Evolutionary conservation across 1,140 invertebrate species (phyloP).

Genomic region (Diorhabda sublineata): DNA sequence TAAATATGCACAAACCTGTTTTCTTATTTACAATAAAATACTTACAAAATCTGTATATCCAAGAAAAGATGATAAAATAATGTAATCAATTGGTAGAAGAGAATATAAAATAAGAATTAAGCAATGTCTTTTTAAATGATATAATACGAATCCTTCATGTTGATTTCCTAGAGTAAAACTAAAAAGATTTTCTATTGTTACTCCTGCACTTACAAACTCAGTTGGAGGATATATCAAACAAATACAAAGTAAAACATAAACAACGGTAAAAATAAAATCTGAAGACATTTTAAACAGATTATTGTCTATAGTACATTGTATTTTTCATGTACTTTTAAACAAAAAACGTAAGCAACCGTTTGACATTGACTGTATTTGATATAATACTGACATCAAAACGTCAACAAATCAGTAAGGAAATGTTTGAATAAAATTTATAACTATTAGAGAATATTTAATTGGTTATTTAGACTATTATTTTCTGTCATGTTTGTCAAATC

Average conservation of each 20-base stretch:
- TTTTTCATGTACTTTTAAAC: no score
- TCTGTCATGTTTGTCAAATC: no score
- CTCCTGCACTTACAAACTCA: constrained; percentile 69
- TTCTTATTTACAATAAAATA: no score
- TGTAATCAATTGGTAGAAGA: constrained; percentile 64
- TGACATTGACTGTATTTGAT: no score
- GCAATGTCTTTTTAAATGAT: constrained; percentile 66
- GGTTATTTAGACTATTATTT: no score
- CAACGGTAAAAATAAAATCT: constrained; percentile 56
- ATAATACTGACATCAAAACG: no score
- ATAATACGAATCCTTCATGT: constrained; percentile 63
- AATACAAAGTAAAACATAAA: constrained; percentile 64
- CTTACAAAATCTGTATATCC: constrained; percentile 44
- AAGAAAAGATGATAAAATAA: constrained; percentile 54
- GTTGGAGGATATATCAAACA: constrained; percentile 71
- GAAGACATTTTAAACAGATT: constrained; percentile 19
- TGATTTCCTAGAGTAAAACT: constrained; percentile 62
- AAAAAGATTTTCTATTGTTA: constrained; percentile 68
- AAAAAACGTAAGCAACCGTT: no score
- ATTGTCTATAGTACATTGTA: no score
- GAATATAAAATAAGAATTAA: constrained; percentile 66
- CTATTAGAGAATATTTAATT: no score
- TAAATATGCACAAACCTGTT: background rate
- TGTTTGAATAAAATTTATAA: no score
- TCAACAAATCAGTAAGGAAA: no score